Conservation (phyloP, 2,797 vertebrate species). For the Scleropages formosus region DNA sequence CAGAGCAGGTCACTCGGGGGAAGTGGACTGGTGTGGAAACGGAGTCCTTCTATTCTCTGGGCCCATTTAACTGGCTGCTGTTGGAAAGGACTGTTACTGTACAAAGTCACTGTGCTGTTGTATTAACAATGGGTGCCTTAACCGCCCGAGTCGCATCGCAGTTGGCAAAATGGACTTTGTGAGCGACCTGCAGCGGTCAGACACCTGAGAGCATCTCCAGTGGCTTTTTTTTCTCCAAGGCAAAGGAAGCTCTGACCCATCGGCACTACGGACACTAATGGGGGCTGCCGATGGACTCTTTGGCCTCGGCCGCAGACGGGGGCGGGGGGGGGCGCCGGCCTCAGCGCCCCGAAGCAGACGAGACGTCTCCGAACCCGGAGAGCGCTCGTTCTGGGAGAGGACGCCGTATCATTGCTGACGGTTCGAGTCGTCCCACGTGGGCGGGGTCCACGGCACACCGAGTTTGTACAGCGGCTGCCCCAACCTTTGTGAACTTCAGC, state of each 20-base stretch:
- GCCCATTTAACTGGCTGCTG: too few species aligned
- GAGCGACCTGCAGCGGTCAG: slow-evolving; percentile 9
- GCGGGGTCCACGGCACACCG: neutral
- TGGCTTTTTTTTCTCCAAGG: slow-evolving; percentile 20
- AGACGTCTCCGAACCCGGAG: neutral
- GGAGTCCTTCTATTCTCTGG: too few species aligned
- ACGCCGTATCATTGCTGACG: slow-evolving; percentile 31
- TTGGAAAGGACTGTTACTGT: too few species aligned
- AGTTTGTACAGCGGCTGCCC: slow-evolving; percentile 6
- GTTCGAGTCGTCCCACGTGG: slow-evolving; percentile 16
- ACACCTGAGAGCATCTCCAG: slow-evolving; percentile 23
- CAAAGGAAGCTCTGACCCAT: slow-evolving; percentile 36
- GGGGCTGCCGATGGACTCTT: neutral
- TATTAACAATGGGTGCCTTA: slow-evolving; percentile 64
- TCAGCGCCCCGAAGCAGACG: neutral
- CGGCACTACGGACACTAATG: slow-evolving; percentile 1
- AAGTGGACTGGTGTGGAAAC: too few species aligned
- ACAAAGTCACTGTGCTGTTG: too few species aligned
- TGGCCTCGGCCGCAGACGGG: neutral
- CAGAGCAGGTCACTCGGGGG: too few species aligned
- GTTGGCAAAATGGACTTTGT: slow-evolving; percentile 32
- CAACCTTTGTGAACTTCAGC: slow-evolving; percentile 14
- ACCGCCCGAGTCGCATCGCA: slow-evolving; percentile 46
- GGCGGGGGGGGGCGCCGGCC: neutral
- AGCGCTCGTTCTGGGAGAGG: neutral